A percentile compares a stretch with the other conserved stretches of the same genome.
phyloP scores from a whole-genome alignment of 1,140 invertebrate species.

The Laodelphax striatellus region DNA sequence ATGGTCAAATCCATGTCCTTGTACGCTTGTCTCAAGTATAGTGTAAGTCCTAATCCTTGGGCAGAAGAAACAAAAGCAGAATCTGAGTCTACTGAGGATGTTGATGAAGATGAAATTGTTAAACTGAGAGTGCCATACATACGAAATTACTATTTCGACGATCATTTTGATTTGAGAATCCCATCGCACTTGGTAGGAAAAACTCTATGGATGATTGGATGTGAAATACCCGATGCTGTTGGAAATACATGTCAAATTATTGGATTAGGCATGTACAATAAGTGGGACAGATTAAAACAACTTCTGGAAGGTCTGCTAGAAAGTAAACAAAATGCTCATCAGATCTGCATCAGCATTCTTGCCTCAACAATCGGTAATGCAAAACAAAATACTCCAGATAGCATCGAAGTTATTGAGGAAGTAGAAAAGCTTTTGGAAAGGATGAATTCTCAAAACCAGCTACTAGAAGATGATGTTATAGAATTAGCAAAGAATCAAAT shows the following conservation, averaged over 20 bases:
- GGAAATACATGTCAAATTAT: slow-evolving; percentile 52
- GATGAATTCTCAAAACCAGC: no score
- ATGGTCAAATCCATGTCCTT: slow-evolving; percentile 56
- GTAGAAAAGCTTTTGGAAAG: no score
- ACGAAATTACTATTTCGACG: slow-evolving; percentile 70
- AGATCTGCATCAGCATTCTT: no score
- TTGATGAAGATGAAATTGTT: slow-evolving; percentile 44
- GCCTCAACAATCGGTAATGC: no score
- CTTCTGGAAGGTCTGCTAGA: slow-evolving; percentile 29
- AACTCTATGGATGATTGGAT: slow-evolving; percentile 52
- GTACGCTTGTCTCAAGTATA: slow-evolving; percentile 62
- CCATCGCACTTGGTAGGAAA: slow-evolving; percentile 60
- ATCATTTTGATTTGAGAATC: slow-evolving; percentile 73
- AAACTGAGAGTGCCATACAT: slow-evolving; percentile 68
- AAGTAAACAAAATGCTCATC: slow-evolving; percentile 13
- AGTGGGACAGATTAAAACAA: slow-evolving; percentile 44
- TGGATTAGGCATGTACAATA: slow-evolving; percentile 53
- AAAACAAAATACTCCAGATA: no score
- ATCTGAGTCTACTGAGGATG: slow-evolving; percentile 29
- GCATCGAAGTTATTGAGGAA: no score
- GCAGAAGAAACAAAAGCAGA: slow-evolving; percentile 29
- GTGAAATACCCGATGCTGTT: slow-evolving; percentile 37
- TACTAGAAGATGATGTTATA: no score
- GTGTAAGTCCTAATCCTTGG: slow-evolving; percentile 46
- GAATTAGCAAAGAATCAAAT: no score